phyloP scores from a whole-genome alignment of 2,888 invertebrate species.

The Stenodera caucasica region DNA sequence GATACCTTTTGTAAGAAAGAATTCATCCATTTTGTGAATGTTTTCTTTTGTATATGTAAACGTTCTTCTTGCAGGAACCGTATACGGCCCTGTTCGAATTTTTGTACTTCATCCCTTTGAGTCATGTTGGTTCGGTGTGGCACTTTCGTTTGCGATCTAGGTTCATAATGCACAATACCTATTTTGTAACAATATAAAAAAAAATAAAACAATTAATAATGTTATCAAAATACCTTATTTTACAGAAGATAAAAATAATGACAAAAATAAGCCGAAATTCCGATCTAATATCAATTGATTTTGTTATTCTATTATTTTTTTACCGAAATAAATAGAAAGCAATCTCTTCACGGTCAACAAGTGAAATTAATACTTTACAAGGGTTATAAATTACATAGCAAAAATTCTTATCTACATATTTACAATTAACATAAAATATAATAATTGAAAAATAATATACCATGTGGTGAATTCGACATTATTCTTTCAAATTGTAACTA shows the following conservation, averaged over 20 bases:
- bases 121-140: constrained; percentile 81
- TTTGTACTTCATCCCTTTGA: constrained; percentile 86
- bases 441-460: neutral
- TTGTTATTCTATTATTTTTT: too few relatives aligned
- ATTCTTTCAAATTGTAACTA: neutral
- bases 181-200: neutral
- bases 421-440: neutral
- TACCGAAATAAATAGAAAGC: constrained; percentile 5
- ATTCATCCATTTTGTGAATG: constrained; percentile 99
- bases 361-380: constrained; percentile 4
- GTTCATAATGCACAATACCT: constrained; percentile 51
- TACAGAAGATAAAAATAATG: too few relatives aligned
- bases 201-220: neutral
- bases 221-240: too few relatives aligned
- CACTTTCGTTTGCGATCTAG: constrained; percentile 54
- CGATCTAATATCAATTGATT: too few relatives aligned
- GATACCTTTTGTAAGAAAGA: constrained; percentile 89
- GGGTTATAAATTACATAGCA: neutral
- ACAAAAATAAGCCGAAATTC: neutral
- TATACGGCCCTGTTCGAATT: constrained; percentile 96
- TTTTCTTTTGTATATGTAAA: constrained; percentile 98
- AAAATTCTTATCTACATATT: neutral
- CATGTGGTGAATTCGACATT: neutral
- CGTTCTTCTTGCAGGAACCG: constrained; percentile 97
- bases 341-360: constrained; percentile 2